Evolutionary conservation across 2,797 vertebrate genomes (phyloP), one percentile per base, ranked within the genome.

Genomic region (Erethizon dorsatum): DNA sequence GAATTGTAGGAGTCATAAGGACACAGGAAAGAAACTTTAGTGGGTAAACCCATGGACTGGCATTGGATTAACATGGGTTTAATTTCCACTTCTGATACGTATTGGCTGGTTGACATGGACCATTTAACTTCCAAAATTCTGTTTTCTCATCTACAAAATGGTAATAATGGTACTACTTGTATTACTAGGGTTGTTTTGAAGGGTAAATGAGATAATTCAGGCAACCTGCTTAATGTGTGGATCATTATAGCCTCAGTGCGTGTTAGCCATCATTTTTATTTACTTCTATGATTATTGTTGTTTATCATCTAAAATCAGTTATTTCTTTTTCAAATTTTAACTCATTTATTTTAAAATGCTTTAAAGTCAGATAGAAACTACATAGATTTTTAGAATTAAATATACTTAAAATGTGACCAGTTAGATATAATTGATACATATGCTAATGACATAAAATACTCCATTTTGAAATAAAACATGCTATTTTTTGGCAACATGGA

Each of bases 211-310:
- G 1, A 52, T 59, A 82, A 78, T 56, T 65, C 12, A 57, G 78
- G 28, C 97, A 96, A 97, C 50, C n/a, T 67, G 13, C 11, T 95
- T 92, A 88, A 67, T 50, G 50, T 63, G 26, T 65, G 47, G 26
- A n/a, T 92, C 22, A 88, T 69, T 57, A 20, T 52, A 86, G 59
- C n/a, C 13, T 78, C 50, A 85, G 11, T 61, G 20, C 65, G 18
- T 57, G 9, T 86, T 37, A 75, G 31, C 17, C 15, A 57, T 50
- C 33, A 26, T 69, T 91, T 86, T 87, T 65, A 6, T 85, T 82
- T 84, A 63, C 33, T 61, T 78, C 24, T 50, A 61, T 86, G 3
- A 79, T 75, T 83, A 37, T 31, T 88, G 7, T 50, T 84, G 10
- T 65, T 90, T 37, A 13, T 6, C 67, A 0, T 24, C 73, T 61